Base-by-base conservation (phyloP, 2,113 vertebrate genomes). In the Strigops habroptila region DNA sequence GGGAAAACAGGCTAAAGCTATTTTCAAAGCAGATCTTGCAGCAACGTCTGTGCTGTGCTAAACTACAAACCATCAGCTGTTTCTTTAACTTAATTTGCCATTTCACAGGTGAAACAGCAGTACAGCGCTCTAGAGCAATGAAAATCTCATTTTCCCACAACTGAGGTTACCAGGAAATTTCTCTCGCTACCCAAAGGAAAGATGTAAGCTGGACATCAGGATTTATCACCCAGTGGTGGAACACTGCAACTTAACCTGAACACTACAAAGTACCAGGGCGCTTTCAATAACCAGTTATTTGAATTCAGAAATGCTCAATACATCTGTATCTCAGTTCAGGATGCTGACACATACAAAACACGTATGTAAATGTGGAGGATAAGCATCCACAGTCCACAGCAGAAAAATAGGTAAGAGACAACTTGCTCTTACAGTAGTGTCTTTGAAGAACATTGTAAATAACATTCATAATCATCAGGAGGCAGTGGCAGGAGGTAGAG, bases 281-380 rank as follows among this genome's bases (percentile, higher is more conserved):
- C 62, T 82, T 75, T 12, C 35, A 82, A 22, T 48, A 71, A 46
- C 10, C 37, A 75, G 31, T 3, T 60, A 16, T 17, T 75, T 74
- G 44, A 53, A 82, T 74, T 55, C 18, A 53, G 69, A 52, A 75
- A 65, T 8, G 35, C 31, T 49, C 55, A 55, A 49, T 41, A 74
- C 10, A 60, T 64, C 49, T 44, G 7, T 5, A 33, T 31, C 33
- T 69, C 75, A 67, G 57, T 52, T 79, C 41, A 79, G 27, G 23
- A 88, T 85, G 33, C 19, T 41, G 18, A 73, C 55, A 51, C 14
- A 84, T 4, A 82, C 12, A 70, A 79, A 79, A 75, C 18, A 35
- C 0, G 0, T 14, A 55, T 2, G 9, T 16, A 82, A 78, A 46
- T 12, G 9, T 16, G 23, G 14, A 31, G 25, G 18, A 27, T 57